A percentile compares a stretch with the other conserved stretches of the same genome.
These are phyloP conservation scores for Ctenosaura bakeri DNA, from an alignment of 2,797 vertebrate genomes.

Conservation along the genomic window DNA sequence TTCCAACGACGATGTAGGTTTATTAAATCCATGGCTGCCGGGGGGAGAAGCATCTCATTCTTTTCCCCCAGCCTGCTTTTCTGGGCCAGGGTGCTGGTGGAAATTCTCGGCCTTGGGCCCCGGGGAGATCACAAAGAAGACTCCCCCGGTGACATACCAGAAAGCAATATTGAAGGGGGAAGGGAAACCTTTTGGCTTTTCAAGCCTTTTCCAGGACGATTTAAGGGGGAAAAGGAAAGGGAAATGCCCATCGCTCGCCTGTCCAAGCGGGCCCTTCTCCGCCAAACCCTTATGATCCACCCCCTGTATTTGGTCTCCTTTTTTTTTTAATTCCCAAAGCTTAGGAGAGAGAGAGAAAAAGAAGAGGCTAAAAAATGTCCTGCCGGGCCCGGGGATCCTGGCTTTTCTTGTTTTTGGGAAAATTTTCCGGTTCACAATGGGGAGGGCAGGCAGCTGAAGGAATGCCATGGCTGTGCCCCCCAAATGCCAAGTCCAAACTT, in stretches of 20 bases:
- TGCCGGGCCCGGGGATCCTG: background rate
- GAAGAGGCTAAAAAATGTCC: too few species aligned
- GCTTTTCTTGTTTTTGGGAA: background rate
- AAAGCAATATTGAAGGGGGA: conserved; percentile 57
- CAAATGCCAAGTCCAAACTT: too few species aligned
- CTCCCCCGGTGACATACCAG: conserved; percentile 60
- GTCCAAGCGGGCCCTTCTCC: too few species aligned
- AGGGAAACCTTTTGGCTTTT: conserved; percentile 65
- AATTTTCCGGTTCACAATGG: too few species aligned
- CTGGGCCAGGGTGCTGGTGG: conserved; percentile 7
- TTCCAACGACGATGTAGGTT: conserved; percentile 61
- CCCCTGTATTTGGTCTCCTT: too few species aligned
- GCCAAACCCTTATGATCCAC: too few species aligned
- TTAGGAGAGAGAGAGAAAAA: too few species aligned
- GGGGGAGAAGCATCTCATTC: conserved; percentile 67
- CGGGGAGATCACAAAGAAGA: too few species aligned
- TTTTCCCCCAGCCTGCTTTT: conserved; percentile 54
- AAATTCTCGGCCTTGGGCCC: conserved; percentile 40
- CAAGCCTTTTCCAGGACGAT: conserved; percentile 60
- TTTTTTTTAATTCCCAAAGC: too few species aligned
- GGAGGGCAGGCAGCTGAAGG: too few species aligned
- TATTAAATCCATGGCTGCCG: conserved; percentile 55
- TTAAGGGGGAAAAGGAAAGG: conserved; percentile 77
- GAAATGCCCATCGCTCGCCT: conserved; percentile 62
- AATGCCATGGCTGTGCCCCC: too few species aligned